These are phyloP conservation scores for Platyrinchus mystaceus DNA, from an alignment of 2,797 vertebrate genomes.

Conservation along the genomic window DNA sequence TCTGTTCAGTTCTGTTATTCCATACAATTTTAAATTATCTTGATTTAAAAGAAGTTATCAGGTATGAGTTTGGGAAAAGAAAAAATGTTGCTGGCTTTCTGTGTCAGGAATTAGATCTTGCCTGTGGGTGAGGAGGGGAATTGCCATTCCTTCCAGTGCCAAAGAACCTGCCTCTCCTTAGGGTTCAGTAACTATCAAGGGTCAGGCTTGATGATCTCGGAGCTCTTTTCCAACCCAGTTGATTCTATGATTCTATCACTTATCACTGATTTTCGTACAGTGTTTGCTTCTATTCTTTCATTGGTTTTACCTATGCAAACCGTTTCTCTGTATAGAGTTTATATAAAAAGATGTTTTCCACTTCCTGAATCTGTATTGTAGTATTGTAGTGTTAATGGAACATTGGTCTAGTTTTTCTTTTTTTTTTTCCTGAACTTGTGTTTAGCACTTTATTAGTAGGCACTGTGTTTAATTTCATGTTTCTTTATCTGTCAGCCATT, in stretches of 20 bases:
- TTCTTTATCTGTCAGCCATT: neutral
- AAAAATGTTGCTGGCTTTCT: neutral
- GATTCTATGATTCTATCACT: neutral
- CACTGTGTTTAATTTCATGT: neutral
- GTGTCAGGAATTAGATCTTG: neutral
- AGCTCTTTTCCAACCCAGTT: too few species aligned
- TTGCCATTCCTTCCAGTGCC: neutral
- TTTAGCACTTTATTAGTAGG: neutral
- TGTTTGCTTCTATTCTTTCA: neutral
- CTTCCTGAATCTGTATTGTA: neutral
- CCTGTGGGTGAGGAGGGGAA: neutral
- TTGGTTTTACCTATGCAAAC: neutral
- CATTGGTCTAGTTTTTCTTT: neutral
- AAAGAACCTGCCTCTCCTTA: neutral
- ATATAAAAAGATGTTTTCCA: neutral
- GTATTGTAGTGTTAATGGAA: neutral
- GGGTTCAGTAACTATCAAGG: neutral
- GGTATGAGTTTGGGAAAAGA: neutral
- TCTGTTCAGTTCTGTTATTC: neutral
- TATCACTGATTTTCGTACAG: neutral
- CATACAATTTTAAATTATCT: neutral
- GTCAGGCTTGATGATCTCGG: too few species aligned
- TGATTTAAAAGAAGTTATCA: neutral
- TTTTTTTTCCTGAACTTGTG: neutral
- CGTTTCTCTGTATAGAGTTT: neutral